Percentiles rank a stretch among this genome's conserved stretches.
These are phyloP conservation scores for Nasonia giraulti DNA, from an alignment of 1,140 invertebrate species.

Conservation along the genomic window DNA sequence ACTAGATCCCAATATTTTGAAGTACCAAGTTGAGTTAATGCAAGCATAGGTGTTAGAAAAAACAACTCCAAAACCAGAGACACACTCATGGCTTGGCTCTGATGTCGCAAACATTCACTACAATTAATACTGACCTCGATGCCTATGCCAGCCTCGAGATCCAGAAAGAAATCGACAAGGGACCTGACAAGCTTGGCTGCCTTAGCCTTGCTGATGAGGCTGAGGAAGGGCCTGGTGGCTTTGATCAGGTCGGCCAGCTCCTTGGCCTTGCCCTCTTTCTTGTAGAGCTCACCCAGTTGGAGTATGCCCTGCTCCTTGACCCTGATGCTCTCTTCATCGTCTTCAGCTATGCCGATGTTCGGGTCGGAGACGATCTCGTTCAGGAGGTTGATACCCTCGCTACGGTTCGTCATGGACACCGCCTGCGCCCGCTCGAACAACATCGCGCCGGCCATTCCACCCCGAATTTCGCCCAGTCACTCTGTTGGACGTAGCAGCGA, in stretches of 20 bases:
- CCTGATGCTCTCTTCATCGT: slow-evolving; percentile 90
- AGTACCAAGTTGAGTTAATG: too few species aligned
- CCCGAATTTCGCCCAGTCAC: slow-evolving; percentile 49
- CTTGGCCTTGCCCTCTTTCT: slow-evolving; percentile 94
- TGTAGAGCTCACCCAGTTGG: slow-evolving; percentile 91
- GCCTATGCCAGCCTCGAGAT: slow-evolving; percentile 95
- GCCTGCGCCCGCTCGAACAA: slow-evolving; percentile 87
- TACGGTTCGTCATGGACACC: slow-evolving; percentile 81
- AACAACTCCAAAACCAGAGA: not conserved
- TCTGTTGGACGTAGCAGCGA: slow-evolving; percentile 3
- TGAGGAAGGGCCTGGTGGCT: slow-evolving; percentile 94
- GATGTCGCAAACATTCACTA: not conserved
- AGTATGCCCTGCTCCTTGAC: slow-evolving; percentile 93
- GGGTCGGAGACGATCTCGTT: slow-evolving; percentile 84
- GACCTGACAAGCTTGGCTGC: slow-evolving; percentile 98
- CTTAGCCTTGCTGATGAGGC: slow-evolving; percentile 97
- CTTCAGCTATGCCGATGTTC: slow-evolving; percentile 78
- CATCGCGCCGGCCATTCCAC: slow-evolving; percentile 87
- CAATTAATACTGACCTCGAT: slow-evolving; percentile 79
- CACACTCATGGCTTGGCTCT: not conserved
- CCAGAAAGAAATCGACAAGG: slow-evolving; percentile 97
- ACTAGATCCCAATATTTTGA: too few species aligned
- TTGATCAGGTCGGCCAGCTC: slow-evolving; percentile 95
- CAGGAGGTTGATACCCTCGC: slow-evolving; percentile 81
- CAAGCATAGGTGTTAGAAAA: too few species aligned